Conservation (phyloP, 1,140 invertebrate genomes). For the Lordiphosa collinella region DNA sequence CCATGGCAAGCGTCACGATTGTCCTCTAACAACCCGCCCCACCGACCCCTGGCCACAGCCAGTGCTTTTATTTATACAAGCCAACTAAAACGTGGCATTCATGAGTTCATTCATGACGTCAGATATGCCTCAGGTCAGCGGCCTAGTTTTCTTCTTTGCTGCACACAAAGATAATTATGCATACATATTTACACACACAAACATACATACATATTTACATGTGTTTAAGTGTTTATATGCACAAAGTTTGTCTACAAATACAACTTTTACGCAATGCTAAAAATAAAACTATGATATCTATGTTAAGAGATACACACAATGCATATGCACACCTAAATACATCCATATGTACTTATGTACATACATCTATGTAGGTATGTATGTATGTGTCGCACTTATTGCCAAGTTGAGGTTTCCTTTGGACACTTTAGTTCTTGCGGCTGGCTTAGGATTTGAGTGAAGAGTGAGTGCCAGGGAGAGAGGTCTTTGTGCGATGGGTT, state of each 20-base stretch:
- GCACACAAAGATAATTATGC: conserved; percentile 43
- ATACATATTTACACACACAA: conserved; percentile 27
- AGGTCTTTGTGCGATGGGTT: conserved; percentile 3
- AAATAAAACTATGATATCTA: conserved; percentile 65
- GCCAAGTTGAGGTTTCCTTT: conserved; percentile 3
- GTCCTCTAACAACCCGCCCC: conserved; percentile 18
- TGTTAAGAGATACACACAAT: conserved; percentile 22
- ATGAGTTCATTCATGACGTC: conserved; percentile 79
- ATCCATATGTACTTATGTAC: not conserved
- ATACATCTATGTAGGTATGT: too few species aligned
- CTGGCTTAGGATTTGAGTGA: not conserved
- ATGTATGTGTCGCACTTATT: too few species aligned
- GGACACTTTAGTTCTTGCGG: not conserved
- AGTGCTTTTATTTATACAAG: conserved; percentile 35
- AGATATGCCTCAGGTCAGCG: conserved; percentile 74
- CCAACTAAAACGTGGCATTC: conserved; percentile 45
- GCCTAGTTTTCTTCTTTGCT: conserved; percentile 63
- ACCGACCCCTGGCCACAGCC: not conserved
- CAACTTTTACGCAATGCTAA: conserved; percentile 59
- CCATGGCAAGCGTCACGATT: conserved; percentile 34
- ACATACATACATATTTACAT: conserved; percentile 6
- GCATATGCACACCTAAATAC: not conserved
- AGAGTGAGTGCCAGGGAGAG: not conserved
- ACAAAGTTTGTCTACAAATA: conserved; percentile 37
- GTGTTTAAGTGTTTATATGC: conserved; percentile 9